A percentile compares a stretch with the other conserved stretches of the same genome.
These are phyloP conservation scores for Schizotus pectinicornis DNA, from an alignment of 2,888 invertebrate genomes.

Conservation along the genomic window DNA sequence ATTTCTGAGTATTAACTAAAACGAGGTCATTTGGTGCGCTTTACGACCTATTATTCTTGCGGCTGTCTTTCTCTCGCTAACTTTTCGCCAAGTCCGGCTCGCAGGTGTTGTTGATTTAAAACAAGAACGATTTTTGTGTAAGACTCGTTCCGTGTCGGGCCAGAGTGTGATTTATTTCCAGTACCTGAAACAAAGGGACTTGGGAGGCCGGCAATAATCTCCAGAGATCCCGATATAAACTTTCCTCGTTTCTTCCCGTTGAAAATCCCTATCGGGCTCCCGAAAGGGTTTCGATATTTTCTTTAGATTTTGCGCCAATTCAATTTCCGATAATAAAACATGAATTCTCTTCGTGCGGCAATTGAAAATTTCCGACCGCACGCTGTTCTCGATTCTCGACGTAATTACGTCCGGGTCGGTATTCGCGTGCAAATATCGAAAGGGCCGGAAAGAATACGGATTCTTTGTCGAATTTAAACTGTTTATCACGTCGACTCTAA, in stretches of 20 bases:
- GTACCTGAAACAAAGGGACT: constrained; percentile 13
- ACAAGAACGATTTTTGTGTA: too few relatives aligned
- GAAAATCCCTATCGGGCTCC: constrained; percentile 26
- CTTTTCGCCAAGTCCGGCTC: too few relatives aligned
- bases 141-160: too few relatives aligned
- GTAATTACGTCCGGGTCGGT: constrained; percentile 17
- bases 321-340: constrained; percentile 44
- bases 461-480: constrained; percentile 22
- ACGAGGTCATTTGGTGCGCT: constrained; percentile 20
- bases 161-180: too few relatives aligned
- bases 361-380: constrained; percentile 1
- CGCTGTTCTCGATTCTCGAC: not conserved
- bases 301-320: constrained; percentile 42
- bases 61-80: constrained; percentile 3
- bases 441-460: constrained; percentile 11
- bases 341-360: constrained; percentile 26
- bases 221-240: constrained; percentile 18
- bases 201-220: constrained; percentile 13
- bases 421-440: constrained; percentile 12
- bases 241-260: constrained; percentile 17
- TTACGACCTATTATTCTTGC: constrained; percentile 25
- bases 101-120: too few relatives aligned
- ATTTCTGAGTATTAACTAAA: constrained; percentile 29
- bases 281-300: constrained; percentile 41
- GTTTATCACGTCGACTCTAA: constrained; percentile 42